phyloP scores from a whole-genome alignment of 2,797 vertebrate species.

The Pseudochirops cupreus region DNA sequence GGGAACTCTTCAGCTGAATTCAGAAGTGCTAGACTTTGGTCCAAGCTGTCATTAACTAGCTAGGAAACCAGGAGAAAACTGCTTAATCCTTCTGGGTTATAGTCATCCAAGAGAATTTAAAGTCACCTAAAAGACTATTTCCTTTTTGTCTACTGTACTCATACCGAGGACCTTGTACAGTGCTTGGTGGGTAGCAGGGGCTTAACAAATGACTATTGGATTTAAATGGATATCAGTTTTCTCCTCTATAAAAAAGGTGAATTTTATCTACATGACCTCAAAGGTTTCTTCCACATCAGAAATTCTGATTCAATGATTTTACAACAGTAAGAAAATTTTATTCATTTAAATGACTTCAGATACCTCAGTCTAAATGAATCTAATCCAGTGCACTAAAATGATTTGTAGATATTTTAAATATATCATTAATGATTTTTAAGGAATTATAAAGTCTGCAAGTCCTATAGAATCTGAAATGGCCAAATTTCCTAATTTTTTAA shows the following conservation, averaged over 20 bases:
- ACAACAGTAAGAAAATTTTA: background rate
- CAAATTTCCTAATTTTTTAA: background rate
- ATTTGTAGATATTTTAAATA: background rate
- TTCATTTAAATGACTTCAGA: background rate
- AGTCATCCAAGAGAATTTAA: background rate
- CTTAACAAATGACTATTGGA: background rate
- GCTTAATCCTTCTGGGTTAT: background rate
- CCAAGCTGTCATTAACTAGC: background rate
- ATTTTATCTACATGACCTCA: background rate
- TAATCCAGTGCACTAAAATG: background rate
- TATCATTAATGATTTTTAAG: background rate
- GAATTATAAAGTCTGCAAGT: background rate
- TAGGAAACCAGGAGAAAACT: background rate
- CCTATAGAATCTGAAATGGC: background rate
- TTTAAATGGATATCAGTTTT: background rate
- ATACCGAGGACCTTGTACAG: background rate
- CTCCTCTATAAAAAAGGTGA: background rate
- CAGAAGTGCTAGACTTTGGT: background rate
- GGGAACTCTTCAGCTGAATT: background rate
- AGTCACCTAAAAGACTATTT: background rate
- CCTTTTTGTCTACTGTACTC: background rate
- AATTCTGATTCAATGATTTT: background rate
- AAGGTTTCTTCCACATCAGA: background rate
- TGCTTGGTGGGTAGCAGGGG: background rate
- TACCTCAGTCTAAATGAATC: background rate